These are phyloP conservation scores for Megatriorchis doriae DNA, from an alignment of 2,113 vertebrate genomes.

Conservation along the genomic window DNA sequence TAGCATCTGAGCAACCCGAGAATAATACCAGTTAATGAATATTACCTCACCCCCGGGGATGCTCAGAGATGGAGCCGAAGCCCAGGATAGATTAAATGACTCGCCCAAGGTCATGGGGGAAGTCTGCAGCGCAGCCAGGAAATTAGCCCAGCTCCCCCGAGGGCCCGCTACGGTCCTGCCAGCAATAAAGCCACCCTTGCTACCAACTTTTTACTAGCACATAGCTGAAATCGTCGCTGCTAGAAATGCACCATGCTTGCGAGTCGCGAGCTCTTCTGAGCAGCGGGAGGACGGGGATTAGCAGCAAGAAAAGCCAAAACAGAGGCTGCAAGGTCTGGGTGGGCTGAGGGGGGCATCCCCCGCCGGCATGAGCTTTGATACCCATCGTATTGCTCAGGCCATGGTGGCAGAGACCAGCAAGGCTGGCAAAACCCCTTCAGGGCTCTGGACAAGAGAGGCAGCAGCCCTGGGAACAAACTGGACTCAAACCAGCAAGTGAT, in stretches of 20 bases:
- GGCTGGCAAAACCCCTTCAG: not conserved
- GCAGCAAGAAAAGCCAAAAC: not conserved
- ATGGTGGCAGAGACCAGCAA: not conserved
- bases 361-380: accelerated
- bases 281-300: not conserved
- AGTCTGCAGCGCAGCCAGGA: slow-evolving; percentile 34
- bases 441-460: not conserved
- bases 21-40: slow-evolving; percentile 57
- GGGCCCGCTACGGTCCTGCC: not conserved
- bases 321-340: not conserved
- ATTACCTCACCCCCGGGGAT: slow-evolving; percentile 47
- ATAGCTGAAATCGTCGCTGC: not conserved
- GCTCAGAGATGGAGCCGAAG: slow-evolving; percentile 23
- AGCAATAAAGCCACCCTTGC: slow-evolving; percentile 52
- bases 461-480: not conserved
- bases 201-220: not conserved
- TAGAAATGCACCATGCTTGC: not conserved
- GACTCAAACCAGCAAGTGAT: not conserved
- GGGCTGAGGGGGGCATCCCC: not conserved
- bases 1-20: slow-evolving; percentile 41
- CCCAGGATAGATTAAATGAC: slow-evolving; percentile 61
- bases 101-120: slow-evolving; percentile 55
- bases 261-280: not conserved
- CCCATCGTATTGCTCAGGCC: not conserved
- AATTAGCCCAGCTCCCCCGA: slow-evolving; percentile 44